Percentiles rank a stretch among this genome's conserved stretches.
Conservation (phyloP, 2,888 invertebrate species). For the Anticlea derivata region DNA sequence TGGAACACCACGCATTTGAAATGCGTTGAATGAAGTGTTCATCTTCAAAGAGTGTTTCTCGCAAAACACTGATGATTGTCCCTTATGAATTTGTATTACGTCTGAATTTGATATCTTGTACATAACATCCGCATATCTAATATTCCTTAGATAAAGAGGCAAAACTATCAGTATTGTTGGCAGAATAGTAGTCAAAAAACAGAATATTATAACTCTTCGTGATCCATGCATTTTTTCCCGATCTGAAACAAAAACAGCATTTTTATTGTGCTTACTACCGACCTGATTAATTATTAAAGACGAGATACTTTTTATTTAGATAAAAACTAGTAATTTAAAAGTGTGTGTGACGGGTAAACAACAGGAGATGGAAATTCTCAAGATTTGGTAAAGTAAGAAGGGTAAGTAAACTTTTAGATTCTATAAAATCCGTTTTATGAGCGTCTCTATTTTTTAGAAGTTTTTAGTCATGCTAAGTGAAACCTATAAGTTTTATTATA, state of each 20-base stretch:
- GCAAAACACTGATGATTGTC: slow-evolving; percentile 93
- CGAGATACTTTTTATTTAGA: too few species aligned
- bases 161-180: slow-evolving; percentile 90
- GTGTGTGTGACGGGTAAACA: too few species aligned
- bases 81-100: slow-evolving; percentile 91
- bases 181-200: slow-evolving; percentile 89
- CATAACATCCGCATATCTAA: slow-evolving; percentile 89
- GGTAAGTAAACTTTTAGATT: too few species aligned
- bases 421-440: too few species aligned
- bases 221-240: slow-evolving; percentile 90
- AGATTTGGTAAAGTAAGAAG: too few species aligned
- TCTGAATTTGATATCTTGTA: slow-evolving; percentile 93
- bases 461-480: too few species aligned
- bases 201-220: slow-evolving; percentile 90
- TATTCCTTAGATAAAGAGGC: slow-evolving; percentile 90
- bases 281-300: too few species aligned
- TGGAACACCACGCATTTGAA: slow-evolving; percentile 88
- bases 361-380: too few species aligned
- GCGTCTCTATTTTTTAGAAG: too few species aligned
- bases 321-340: background rate
- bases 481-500: too few species aligned
- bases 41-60: slow-evolving; percentile 90
- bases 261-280: background rate
- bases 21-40: slow-evolving; percentile 89
- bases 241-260: slow-evolving; percentile 74